These are phyloP conservation scores for Ameiurus melas DNA, from an alignment of 2,113 vertebrate genomes.

Conservation along the genomic window DNA sequence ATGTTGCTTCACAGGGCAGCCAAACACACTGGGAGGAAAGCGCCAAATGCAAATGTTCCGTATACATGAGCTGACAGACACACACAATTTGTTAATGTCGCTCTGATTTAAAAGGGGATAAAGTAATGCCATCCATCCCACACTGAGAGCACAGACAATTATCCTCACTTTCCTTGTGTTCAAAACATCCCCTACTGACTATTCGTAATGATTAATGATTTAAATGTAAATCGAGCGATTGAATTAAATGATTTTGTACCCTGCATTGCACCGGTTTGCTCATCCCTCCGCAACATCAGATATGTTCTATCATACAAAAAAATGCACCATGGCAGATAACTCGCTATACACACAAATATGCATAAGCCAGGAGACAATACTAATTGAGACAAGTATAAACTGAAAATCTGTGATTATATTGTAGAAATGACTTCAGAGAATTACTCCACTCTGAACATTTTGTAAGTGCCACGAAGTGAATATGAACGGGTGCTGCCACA, in stretches of 20 bases:
- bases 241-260: neutral
- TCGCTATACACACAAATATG: neutral
- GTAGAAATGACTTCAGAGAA: neutral
- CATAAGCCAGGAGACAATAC: neutral
- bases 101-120: slow-evolving; percentile 7
- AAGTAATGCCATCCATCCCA: slow-evolving; percentile 14
- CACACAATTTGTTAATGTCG: neutral
- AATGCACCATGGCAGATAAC: neutral
- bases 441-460: neutral
- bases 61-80: neutral
- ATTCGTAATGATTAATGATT: neutral
- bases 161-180: neutral
- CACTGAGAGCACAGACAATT: neutral
- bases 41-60: neutral
- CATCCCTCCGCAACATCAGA: neutral
- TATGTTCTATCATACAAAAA: neutral
- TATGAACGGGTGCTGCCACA: neutral
- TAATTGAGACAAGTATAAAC: neutral
- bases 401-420: neutral
- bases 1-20: neutral
- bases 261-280: neutral
- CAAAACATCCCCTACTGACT: neutral
- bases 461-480: neutral
- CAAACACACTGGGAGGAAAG: neutral
- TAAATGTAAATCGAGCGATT: neutral